Evolutionary conservation across 2,113 vertebrate species (phyloP), one percentile per base, ranked within the genome.

Genomic region (Eclectus roratus): DNA sequence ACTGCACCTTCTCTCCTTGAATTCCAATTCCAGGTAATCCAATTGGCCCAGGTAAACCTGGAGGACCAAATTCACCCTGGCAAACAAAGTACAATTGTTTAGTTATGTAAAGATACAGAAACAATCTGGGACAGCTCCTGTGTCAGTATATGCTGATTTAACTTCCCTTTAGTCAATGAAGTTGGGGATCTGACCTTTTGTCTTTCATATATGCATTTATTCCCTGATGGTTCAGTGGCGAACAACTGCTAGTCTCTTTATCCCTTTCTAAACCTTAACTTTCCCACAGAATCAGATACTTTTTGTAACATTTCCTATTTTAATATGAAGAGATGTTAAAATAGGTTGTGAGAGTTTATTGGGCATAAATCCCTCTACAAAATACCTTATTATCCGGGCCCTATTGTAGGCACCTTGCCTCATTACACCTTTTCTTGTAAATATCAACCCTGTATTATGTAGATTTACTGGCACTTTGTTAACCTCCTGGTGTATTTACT

Each of bases 1-100:
- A 85, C 86, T 70, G 21, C 72, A 99, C 98, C 98, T 99, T 99
- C 80, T 99, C 98, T 94, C 98, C 98, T 93, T 98, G 98, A 94
- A 99, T 98, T 88, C 98, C 98, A 91, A 95, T 91, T 80, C 98
- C 98, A 91, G 98, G 92, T 65, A 97, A 97, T 83, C 99, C 98
- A 96, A 91, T 69, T 92, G 96, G 97, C 23, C 99, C 99, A 11
- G 98, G 96, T 92, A 96, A 97, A 91, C 98, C 98, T 93, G 97
- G 97, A 88, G 98, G 97, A 39, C 98, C 98, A 17, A 98, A 47
- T 60, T 99, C 98, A 94, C 98, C 98, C 98, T 99, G 93, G 64
- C 24, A 85, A 94, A 95, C 35, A 95, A 91, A 95, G 35, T 35
- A 31, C 29, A 74, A 10, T 78, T 63, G 19, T 24, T 85, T 78